Evolutionary conservation across 2,797 vertebrate genomes (phyloP).

Genomic region (Hipposideros larvatus): DNA sequence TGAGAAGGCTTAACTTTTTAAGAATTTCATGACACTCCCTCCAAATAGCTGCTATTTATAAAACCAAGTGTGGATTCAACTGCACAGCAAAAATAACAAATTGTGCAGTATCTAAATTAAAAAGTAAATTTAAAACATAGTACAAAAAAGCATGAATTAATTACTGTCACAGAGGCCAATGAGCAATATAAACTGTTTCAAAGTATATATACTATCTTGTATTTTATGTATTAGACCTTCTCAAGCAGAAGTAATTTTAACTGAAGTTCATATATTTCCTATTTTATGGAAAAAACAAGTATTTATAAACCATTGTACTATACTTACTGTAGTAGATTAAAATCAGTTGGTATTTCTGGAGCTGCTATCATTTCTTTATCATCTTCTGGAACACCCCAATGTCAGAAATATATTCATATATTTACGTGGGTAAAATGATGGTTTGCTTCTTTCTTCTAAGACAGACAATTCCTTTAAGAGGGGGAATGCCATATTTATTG

Average conservation of each 20-base stretch:
- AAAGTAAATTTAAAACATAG: constrained; percentile 54
- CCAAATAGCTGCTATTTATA: constrained; percentile 43
- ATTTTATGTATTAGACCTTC: constrained; percentile 32
- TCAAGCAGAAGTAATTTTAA: constrained; percentile 53
- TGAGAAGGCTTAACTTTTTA: constrained; percentile 25
- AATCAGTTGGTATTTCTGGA: constrained; percentile 99
- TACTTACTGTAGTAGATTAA: constrained; percentile 97
- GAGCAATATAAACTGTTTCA: constrained; percentile 35
- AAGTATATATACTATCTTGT: constrained; percentile 32
- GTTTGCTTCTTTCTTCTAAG: constrained; percentile 85
- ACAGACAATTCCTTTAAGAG: constrained; percentile 82
- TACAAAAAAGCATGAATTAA: not conserved
- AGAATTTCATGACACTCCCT: constrained; percentile 1
- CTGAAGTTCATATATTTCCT: constrained; percentile 45
- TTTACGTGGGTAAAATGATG: constrained; percentile 83
- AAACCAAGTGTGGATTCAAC: constrained; percentile 30
- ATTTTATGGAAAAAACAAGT: constrained; percentile 1
- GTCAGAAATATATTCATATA: constrained; percentile 94
- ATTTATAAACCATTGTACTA: constrained; percentile 61
- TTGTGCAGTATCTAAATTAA: constrained; percentile 44
- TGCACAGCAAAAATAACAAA: constrained; percentile 34
- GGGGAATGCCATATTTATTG: constrained; percentile 63
- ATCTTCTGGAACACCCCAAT: constrained; percentile 96
- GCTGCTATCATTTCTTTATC: constrained; percentile 99
- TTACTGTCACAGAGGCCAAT: constrained; percentile 32